Percentiles rank a stretch among this genome's conserved stretches.
Conservation (phyloP, 2,113 vertebrate species). For the Perccottus glenii region DNA sequence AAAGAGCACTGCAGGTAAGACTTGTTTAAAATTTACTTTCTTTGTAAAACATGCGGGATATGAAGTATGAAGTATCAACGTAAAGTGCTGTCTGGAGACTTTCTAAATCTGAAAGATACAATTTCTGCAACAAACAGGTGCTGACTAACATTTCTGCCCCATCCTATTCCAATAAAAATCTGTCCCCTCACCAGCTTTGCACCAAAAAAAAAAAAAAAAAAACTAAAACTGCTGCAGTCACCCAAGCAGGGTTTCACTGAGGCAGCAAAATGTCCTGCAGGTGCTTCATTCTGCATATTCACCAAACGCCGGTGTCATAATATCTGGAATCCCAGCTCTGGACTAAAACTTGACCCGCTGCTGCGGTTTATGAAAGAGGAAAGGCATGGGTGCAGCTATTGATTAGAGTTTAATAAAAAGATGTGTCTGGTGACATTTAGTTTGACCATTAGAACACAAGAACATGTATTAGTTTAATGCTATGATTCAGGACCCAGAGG, state of each 20-base stretch:
- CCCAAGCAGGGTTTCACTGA: constrained; percentile 18
- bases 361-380: constrained; percentile 4
- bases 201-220: constrained; percentile 13
- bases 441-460: too few relatives aligned
- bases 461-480: too few relatives aligned
- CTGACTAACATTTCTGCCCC: constrained; percentile 8
- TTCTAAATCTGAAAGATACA: not conserved
- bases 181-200: constrained; percentile 23
- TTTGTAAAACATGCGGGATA: too few relatives aligned
- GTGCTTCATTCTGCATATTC: constrained; percentile 12
- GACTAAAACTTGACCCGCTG: not conserved
- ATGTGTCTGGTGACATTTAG: not conserved
- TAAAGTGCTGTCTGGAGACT: too few relatives aligned
- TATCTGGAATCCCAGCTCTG: not conserved
- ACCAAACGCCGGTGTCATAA: not conserved
- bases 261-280: constrained; percentile 4
- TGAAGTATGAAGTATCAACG: too few relatives aligned
- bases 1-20: too few relatives aligned
- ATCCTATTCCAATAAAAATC: constrained; percentile 7
- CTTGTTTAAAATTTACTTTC: too few relatives aligned
- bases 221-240: constrained; percentile 21
- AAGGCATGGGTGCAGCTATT: constrained; percentile 16
- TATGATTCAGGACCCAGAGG: not conserved
- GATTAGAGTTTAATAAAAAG: constrained; percentile 20
- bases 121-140: constrained; percentile 21